Base-by-base conservation (phyloP, 2,888 invertebrate genomes). In the Ochropacha duplaris region DNA sequence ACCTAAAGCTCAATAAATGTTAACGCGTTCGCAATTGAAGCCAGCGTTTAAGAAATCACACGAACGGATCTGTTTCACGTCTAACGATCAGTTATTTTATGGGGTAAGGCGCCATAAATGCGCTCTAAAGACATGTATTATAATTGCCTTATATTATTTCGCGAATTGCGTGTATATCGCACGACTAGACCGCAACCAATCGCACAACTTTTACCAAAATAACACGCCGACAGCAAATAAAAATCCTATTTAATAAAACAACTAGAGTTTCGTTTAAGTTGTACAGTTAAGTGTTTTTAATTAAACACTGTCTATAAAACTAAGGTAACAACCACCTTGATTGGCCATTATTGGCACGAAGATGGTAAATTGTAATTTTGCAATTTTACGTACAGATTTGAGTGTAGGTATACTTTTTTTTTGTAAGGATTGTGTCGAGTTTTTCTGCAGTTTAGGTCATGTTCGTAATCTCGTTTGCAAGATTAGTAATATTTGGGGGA, bases 121-220 rank as follows among this genome's bases (percentile, higher is more conserved):
- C 52, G 16, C 57, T 56, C 52, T 26, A 26, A 49, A 19, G 44
- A 50, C 49, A 54, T 58, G 56, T 58, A 51, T 50, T 22, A 50
- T 57, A 54, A 62, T 62, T 62, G 62, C 55, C 50, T 60, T 62
- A 58, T 60, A 58, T 58, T 58, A 62, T 58, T 57, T 59, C 51
- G 57, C 52, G 69, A 69, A 66, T 63, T 65, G 68, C 62, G 59
- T 60, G 49, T 39, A 56, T 63, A 63, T 57, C 60, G 62, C 52
- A 59, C 70, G 49, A 71, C 57, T 56, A 64, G 61, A 72, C 73
- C 71, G 71, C 62, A 49, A 61, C 71, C 49, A 72, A 72, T 71
- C 63, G 71, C 58, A 49, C 52, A 62, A 65, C 63, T 64, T 68
- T 63, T 51, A 59, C 57, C 54, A 54, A 60, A n/a, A 60, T 64